These are phyloP conservation scores for Pipistrellus kuhlii DNA, from an alignment of 2,797 vertebrate genomes.

Conservation along the genomic window DNA sequence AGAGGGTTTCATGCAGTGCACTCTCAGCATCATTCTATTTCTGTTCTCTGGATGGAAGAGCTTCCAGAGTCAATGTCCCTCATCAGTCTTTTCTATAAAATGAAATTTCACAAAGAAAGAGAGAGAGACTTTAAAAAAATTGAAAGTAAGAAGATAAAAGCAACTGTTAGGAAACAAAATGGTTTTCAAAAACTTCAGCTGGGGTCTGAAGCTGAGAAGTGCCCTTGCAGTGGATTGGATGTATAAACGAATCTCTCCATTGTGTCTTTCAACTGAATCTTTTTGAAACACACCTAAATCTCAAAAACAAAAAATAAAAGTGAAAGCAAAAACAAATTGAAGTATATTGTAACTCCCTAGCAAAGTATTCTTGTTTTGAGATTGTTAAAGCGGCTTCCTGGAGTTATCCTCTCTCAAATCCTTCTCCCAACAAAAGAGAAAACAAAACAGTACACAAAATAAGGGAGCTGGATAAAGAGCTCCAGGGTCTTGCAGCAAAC, in stretches of 20 bases:
- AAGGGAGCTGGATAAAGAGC: slow-evolving; percentile 29
- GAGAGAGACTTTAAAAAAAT: slow-evolving; percentile 44
- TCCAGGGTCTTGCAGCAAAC: not conserved
- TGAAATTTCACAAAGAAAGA: slow-evolving; percentile 72
- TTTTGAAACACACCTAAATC: slow-evolving; percentile 59
- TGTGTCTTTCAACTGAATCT: slow-evolving; percentile 59
- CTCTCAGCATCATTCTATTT: slow-evolving; percentile 40
- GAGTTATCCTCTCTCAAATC: slow-evolving; percentile 55
- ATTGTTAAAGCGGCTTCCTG: slow-evolving; percentile 64
- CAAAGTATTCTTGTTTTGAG: slow-evolving; percentile 50
- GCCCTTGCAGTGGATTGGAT: not conserved
- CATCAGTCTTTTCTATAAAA: slow-evolving; percentile 65
- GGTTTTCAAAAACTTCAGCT: slow-evolving; percentile 69
- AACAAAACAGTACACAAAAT: slow-evolving; percentile 57
- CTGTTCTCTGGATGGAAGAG: slow-evolving; percentile 66
- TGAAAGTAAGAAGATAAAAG: slow-evolving; percentile 68
- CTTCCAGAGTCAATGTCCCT: slow-evolving; percentile 65
- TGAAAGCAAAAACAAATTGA: slow-evolving; percentile 21
- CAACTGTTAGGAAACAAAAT: slow-evolving; percentile 76
- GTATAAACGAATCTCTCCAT: slow-evolving; percentile 21
- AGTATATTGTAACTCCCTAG: slow-evolving; percentile 46
- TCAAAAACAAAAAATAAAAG: slow-evolving; percentile 39
- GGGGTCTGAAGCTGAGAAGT: slow-evolving; percentile 38
- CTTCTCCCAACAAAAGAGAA: slow-evolving; percentile 56
- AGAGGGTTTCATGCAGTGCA: not conserved